Percentiles rank a stretch among this genome's conserved stretches.
phyloP scores from a whole-genome alignment of 2,888 invertebrate species.

The Cephus rjabovi region DNA sequence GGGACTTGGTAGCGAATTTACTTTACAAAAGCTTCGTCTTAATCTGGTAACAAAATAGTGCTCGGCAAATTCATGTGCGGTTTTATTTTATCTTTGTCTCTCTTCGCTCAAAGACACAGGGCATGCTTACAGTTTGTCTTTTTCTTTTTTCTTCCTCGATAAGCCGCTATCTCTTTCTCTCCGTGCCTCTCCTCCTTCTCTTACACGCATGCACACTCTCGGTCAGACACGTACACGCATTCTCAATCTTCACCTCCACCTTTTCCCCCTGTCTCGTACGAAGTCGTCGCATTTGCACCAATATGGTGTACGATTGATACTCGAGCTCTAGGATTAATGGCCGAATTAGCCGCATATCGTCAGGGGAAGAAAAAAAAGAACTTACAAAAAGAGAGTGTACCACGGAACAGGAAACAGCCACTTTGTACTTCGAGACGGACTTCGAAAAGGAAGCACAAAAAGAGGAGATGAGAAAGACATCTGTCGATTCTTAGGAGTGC shows the following conservation, averaged over 20 bases:
- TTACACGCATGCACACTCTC: conserved; percentile 2
- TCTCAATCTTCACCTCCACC: neutral
- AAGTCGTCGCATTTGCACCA: conserved; percentile 51
- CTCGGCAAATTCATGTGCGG: conserved; percentile 19
- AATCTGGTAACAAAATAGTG: conserved; percentile 32
- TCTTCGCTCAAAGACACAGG: neutral
- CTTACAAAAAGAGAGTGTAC: neutral
- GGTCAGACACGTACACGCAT: neutral
- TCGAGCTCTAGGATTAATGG: conserved; percentile 31
- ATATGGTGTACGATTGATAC: conserved; percentile 58
- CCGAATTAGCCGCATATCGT: conserved; percentile 39
- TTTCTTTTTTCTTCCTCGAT: conserved; percentile 21
- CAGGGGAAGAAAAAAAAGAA: neutral
- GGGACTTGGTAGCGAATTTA: neutral
- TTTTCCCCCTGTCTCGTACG: neutral
- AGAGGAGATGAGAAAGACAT: neutral
- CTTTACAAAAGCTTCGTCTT: neutral
- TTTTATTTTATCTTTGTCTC: conserved; percentile 2
- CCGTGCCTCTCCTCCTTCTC: conserved; percentile 23
- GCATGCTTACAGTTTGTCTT: neutral
- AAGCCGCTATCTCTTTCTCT: conserved; percentile 23
- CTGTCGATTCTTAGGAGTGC: neutral
- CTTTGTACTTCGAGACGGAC: neutral
- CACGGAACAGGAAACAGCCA: neutral
- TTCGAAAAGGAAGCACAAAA: neutral